Evolutionary conservation across 1,140 invertebrate species (phyloP), one percentile per base, ranked within the genome.

Genomic region (Dreissena polymorpha): DNA sequence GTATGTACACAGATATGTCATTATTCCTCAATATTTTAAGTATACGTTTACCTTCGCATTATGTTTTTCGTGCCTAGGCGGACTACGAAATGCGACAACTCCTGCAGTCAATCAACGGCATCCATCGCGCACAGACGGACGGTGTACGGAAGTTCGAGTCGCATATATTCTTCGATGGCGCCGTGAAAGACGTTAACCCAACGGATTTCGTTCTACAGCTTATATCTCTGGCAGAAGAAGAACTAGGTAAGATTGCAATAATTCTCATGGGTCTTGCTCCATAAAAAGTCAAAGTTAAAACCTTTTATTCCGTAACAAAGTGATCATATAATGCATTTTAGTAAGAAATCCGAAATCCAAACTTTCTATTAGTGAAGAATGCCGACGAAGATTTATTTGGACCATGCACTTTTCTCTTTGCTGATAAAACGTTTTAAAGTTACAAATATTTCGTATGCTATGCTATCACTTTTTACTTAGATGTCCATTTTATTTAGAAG

Each of bases 11-110:
- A 39, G 39, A 39, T 39, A 39, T 39, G 39, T 39, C 2, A 39
- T 39, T n/a, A n/a, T n/a, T n/a, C n/a, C n/a, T 39, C 39, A 2
- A 39, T 39, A 39, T 5, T 39, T 39, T n/a, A 69, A 18, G 16
- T 13, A 69, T 69, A 69, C 29, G 18, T 2, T 7, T n/a, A 25
- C 2, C 3, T 8, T 39, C 2, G 39, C 39, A 39, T 8, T 39
- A 39, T 39, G 2, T 39, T 8, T 39, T 39, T 39, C 39, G 39
- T 39, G 39, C 14, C 6, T 50, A 80, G 78, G 69, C 68, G n/a
- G 85, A 86, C n/a, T 86, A 87, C 50, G 90, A 91, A 69, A 91
- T 91, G 90, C 76, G 84, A 25, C 88, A 90, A 67, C 72, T 91
- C 10, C 73, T 91, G 69, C 72, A 87, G 53, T 90, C 89, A 21